phyloP scores from a whole-genome alignment of 1,140 invertebrate species.

The Zaprionus inermis region DNA sequence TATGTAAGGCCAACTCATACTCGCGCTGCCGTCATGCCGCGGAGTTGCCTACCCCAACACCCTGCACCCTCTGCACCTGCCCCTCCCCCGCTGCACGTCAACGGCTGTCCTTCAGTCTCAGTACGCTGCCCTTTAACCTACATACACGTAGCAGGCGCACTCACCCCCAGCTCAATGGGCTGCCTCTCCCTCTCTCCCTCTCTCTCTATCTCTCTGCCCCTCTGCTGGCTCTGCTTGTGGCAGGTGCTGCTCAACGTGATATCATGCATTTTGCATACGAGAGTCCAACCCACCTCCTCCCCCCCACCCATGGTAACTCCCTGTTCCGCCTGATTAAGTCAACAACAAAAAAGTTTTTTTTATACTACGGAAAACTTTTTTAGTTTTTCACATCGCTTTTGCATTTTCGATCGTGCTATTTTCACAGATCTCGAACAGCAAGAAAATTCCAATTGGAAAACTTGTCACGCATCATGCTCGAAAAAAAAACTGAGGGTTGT shows the following conservation, averaged over 20 bases:
- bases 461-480: not conserved
- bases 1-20: slow-evolving; percentile 62
- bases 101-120: slow-evolving; percentile 65
- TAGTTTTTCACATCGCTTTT: not conserved
- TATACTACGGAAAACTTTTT: not conserved
- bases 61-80: not conserved
- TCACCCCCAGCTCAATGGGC: not conserved
- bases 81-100: not conserved
- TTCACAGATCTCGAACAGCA: not conserved
- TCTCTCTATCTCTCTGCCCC: not conserved
- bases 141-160: slow-evolving; percentile 43
- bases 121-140: slow-evolving; percentile 79
- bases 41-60: not conserved
- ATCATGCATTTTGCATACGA: slow-evolving; percentile 5
- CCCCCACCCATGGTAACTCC: not conserved
- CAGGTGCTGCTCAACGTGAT: slow-evolving; percentile 13
- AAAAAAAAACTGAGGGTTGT: not conserved
- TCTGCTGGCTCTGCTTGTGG: not conserved
- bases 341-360: not conserved
- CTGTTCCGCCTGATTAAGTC: slow-evolving; percentile 6
- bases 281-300: not conserved
- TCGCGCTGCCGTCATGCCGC: not conserved
- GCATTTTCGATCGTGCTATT: slow-evolving; percentile 1
- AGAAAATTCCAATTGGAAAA: not conserved
- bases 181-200: not conserved